Base-by-base conservation (phyloP, 2,113 vertebrate genomes). In the Eptesicus fuscus region DNA sequence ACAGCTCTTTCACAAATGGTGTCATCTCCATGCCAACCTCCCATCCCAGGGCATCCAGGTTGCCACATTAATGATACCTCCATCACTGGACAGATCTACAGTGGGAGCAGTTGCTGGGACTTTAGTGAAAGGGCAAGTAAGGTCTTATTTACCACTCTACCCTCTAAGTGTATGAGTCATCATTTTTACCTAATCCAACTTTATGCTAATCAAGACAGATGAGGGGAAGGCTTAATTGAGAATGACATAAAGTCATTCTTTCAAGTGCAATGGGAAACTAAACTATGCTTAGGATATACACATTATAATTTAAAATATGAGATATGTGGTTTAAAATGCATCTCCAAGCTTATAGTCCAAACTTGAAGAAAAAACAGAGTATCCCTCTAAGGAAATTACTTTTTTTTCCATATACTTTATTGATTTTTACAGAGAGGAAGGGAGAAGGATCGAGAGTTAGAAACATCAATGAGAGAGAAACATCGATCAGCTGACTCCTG, bases 121-220 rank as follows among this genome's bases (percentile, higher is more conserved):
- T 67, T 80, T 67, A 80, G 28, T 61, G 49, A 74, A 88, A 91
- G 49, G 40, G 23, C 17, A 18, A 30, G 25, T 23, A 73, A 83
- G 80, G 73, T 49, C 77, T 11, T 35, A 22, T 35, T 92, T 82
- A 79, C 35, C 80, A 53, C 82, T 35, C 67, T 80, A 78, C 71
- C 67, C 40, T 90, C 73, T 28, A 53, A 69, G 51, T 87, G 12
- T 49, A 30, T 84, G 70, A 65, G 40, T 94, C 86, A 85, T 42
- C 74, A 13, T 90, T 94, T 89, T 49, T n/a, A 82, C 18, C 65
- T 89, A 69, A 82, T 92, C 61, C 80, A 32, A 65, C 70, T 93
- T 69, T 56, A 53, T 32, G 11, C 32, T 90, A 47, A 94, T 87
- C 18, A 93, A 61, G 61, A 84, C 44, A 80, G 65, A 93, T 73